Base-by-base conservation (phyloP, 2,113 vertebrate genomes). In the Pao palembangensis region DNA sequence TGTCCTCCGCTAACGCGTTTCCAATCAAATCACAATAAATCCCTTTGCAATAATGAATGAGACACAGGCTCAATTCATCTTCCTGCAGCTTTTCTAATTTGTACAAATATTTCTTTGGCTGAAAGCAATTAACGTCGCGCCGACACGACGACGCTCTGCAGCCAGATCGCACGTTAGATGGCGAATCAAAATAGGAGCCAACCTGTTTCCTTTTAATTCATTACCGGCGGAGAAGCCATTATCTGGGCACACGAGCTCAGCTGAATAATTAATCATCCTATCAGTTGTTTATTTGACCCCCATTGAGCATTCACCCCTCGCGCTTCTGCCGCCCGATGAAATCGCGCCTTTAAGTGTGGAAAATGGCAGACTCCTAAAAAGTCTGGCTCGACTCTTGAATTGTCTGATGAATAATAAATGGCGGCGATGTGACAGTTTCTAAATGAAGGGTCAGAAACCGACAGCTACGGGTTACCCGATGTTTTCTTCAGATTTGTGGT, bases 181-280 rank as follows among this genome's bases (percentile, higher is more conserved):
- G 44, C 18, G 70, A 69, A 69, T 64, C 57, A 59, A 69, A 87
- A 82, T 77, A 47, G 68, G 70, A 81, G 59, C 56, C 49, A 57
- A 44, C 43, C n/a, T 67, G 64, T 84, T 80, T 77, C 71, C 64
- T 72, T 80, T 81, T 80, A 84, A 87, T 75, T 80, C 76, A 82
- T 81, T 75, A 83, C 61, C 34, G 70, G 73, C 21, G 17, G 60
- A 78, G 58, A 79, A 81, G 79, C 75, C 72, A 88, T 88, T 87
- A 85, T 84, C 74, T 87, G 68, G 54, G 81, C 81, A 83, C 88
- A 86, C 76, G 73, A 72, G 76, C 66, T 57, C 12, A 28, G 67
- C 78, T 90, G 72, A 90, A 90, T 88, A 88, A 88, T 88, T 88
- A 86, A 90, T 86, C 80, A 78, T 75, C 57, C 71, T 58, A 87